Conservation (phyloP, 2,113 vertebrate species). For the Terrapene triunguis region DNA sequence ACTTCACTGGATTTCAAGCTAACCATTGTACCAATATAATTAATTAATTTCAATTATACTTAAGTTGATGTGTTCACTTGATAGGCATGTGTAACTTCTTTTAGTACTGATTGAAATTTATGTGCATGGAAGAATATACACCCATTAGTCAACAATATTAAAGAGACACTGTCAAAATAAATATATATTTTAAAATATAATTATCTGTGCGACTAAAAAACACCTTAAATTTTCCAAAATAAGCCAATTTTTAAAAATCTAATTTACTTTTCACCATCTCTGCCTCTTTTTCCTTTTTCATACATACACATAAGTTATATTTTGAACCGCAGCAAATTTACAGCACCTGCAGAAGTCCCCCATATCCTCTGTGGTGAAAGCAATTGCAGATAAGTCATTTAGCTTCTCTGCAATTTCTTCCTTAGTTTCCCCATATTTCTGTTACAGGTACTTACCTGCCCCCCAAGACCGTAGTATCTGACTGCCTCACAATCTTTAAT, state of each 20-base stretch:
- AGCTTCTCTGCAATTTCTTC: background rate
- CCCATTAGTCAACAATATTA: background rate
- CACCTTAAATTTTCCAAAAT: background rate
- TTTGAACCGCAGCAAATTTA: background rate
- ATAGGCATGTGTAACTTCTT: background rate
- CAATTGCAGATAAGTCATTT: background rate
- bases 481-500: background rate
- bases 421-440: background rate
- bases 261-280: background rate
- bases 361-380: background rate
- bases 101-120: background rate
- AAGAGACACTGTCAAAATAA: background rate
- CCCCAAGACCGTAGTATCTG: background rate
- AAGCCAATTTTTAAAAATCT: background rate
- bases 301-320: background rate
- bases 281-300: background rate
- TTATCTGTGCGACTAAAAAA: background rate
- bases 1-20: background rate
- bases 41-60: background rate
- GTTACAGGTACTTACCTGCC: background rate
- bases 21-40: background rate
- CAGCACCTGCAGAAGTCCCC: background rate
- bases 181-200: background rate
- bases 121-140: background rate
- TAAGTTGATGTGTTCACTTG: background rate